Evolutionary conservation across 2,888 invertebrate genomes (phyloP), one percentile per base, ranked within the genome.

Genomic region (Pristionchus fissidentatus): DNA sequence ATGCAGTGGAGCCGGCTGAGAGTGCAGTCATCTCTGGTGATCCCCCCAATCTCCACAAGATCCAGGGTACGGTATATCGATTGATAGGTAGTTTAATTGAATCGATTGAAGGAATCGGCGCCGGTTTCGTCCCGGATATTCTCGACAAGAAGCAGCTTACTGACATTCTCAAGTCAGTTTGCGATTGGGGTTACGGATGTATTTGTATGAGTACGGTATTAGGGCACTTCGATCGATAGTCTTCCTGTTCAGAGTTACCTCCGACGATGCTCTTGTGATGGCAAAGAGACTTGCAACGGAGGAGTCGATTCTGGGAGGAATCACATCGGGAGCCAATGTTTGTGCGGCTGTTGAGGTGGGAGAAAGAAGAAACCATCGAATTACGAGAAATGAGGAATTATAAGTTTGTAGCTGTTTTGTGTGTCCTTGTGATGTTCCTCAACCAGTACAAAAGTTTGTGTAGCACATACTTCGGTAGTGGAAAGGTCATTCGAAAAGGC

Each of bases 271-370:
- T 3, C 43, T 84, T 4, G 79, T 19, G 3, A 89, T 89, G 89
- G 85, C 89, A 0, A 82, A 84, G 13, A 75, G 88, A 32, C 77
- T 89, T n/a, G 88, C 86, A 7, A 78, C 80, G 3, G 88, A 88
- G 57, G 89, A 89, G 73, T 86, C 85, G 15, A 87, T 89, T 38
- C 83, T 88, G 73, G 88, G 84, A 5, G 88, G 88, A 77, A 88
- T 89, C 73, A 86, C 86, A 19, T 87, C 87, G 29, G 89, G 89
- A 41, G 88, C 89, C 52, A 89, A 89, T 82, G 88, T 89, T 29
- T 46, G 52, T 35, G 89, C 88, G 22, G 88, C 88, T 1, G 60
- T 89, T 29, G 84, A 87, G 79, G 84, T 85, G 3, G 3, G 70
- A 22, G 41, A 43, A 41, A 5, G n/a, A 41, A 70, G 13, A n/a